Evolutionary conservation across 2,797 vertebrate genomes (phyloP).

Genomic region (Takifugu ocellatus): DNA sequence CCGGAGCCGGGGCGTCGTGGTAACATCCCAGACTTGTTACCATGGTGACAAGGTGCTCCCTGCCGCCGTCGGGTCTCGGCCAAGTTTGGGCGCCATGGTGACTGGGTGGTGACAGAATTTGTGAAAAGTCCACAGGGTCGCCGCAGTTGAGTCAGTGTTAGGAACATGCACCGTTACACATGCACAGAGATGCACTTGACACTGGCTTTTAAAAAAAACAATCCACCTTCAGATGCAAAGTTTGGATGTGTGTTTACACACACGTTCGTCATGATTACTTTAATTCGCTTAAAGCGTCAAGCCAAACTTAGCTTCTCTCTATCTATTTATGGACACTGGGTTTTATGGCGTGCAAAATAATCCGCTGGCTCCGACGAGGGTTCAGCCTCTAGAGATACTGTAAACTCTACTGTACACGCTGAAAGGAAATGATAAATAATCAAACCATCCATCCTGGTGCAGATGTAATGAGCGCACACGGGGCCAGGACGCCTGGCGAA

Average conservation of each 20-base stretch:
- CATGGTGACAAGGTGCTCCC: conserved; percentile 87
- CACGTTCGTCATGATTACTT: no score
- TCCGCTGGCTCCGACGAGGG: no score
- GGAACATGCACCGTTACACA: conserved; percentile 17
- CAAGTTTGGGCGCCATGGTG: conserved; percentile 80
- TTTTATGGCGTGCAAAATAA: no score
- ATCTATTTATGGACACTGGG: no score
- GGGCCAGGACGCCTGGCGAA: conserved; percentile 79
- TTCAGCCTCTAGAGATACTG: no score
- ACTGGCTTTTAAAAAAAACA: not conserved
- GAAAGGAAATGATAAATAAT: not conserved
- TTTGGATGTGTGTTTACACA: no score
- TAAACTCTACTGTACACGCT: conserved; percentile 6
- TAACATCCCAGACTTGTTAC: conserved; percentile 89
- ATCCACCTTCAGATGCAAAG: no score
- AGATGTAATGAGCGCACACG: conserved; percentile 19
- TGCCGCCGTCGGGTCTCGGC: conserved; percentile 85
- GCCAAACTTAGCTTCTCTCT: no score
- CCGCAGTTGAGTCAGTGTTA: conserved; percentile 54
- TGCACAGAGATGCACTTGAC: conserved; percentile 14
- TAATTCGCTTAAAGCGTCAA: no score
- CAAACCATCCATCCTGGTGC: conserved; percentile 11
- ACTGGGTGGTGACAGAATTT: conserved; percentile 85
- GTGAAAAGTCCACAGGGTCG: conserved; percentile 69
- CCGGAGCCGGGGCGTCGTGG: conserved; percentile 43